Evolutionary conservation across 1,140 invertebrate genomes (phyloP).

Genomic region (Papilio machaon): DNA sequence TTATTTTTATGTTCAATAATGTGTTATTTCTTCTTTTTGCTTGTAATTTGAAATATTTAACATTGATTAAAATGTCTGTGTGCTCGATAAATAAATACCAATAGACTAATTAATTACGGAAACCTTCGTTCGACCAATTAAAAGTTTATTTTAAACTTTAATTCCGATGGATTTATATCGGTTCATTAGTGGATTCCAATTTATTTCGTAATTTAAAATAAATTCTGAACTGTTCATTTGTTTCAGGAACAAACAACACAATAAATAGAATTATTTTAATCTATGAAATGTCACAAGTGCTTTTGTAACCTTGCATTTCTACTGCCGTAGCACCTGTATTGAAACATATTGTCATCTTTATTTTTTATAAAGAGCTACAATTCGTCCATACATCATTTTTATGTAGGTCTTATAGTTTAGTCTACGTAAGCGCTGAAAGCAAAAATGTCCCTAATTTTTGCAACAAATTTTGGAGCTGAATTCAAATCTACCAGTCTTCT

Average conservation of each 20-base stretch:
- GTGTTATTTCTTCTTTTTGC: background rate
- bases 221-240: background rate
- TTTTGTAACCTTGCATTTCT: background rate
- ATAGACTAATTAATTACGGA: slow-evolving; percentile 4
- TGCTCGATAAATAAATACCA: background rate
- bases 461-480: too few relatives aligned
- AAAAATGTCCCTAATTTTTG: too few relatives aligned
- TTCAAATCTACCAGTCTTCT: too few relatives aligned
- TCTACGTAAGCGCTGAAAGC: too few relatives aligned
- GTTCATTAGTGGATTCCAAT: slow-evolving; percentile 5
- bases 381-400: too few relatives aligned
- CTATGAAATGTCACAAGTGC: background rate
- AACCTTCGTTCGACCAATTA: background rate
- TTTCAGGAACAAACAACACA: background rate
- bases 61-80: background rate
- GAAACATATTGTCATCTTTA: too few relatives aligned
- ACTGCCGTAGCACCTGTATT: too few relatives aligned
- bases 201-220: background rate
- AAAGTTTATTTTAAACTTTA: background rate
- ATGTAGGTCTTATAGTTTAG: too few relatives aligned
- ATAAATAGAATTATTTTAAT: background rate
- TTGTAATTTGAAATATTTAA: background rate
- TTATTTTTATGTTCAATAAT: too few relatives aligned
- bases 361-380: too few relatives aligned
- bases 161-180: background rate